Percentiles rank a stretch among this genome's conserved stretches.
phyloP scores from a whole-genome alignment of 1,140 invertebrate genomes.

The Coptotermes formosanus region DNA sequence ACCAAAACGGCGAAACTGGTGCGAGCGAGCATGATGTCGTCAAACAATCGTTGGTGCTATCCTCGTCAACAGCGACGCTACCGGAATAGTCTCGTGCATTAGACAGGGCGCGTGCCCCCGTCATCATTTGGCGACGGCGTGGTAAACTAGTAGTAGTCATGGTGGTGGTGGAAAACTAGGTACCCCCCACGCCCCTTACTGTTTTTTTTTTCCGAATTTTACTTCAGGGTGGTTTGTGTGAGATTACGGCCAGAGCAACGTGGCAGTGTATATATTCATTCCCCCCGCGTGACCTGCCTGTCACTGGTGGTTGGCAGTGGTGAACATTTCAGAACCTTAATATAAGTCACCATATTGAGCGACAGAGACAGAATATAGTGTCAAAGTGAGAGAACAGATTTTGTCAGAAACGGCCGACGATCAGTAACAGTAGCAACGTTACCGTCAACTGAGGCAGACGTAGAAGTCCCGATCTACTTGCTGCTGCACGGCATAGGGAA shows the following conservation, averaged over 20 bases:
- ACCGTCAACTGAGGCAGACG: neutral
- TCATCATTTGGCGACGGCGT: neutral
- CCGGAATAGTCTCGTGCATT: neutral
- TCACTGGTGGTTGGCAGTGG: neutral
- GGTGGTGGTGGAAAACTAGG: neutral
- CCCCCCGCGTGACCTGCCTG: neutral
- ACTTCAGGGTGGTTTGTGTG: neutral
- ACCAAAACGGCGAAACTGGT: slow-evolving; percentile 12
- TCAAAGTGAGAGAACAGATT: neutral
- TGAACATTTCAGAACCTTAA: neutral
- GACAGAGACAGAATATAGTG: neutral
- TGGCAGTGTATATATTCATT: neutral
- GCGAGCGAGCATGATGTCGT: neutral
- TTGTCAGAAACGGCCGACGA: neutral
- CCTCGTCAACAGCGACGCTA: neutral
- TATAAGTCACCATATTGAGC: neutral
- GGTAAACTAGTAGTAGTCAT: neutral
- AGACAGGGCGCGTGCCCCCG: neutral
- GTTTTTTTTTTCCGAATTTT: neutral
- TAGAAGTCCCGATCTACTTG: neutral
- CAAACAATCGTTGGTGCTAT: neutral
- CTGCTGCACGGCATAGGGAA: neutral
- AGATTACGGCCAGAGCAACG: neutral
- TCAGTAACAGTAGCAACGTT: neutral
- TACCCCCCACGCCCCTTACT: neutral